These are phyloP conservation scores for Acleris cristana DNA, from an alignment of 2,888 invertebrate species.

Conservation along the genomic window DNA sequence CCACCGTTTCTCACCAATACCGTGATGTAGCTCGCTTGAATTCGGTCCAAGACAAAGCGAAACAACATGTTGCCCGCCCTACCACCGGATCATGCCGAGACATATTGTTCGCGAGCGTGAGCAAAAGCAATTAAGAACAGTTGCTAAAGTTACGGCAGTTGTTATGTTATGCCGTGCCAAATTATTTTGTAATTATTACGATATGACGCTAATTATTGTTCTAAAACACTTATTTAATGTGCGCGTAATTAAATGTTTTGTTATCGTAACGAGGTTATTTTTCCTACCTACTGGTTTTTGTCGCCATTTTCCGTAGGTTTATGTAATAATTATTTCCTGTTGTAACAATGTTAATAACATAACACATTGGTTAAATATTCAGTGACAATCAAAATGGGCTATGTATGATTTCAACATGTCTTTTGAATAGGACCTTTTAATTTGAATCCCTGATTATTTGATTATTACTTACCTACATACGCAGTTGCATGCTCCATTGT, in stretches of 20 bases:
- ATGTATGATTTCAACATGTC: no score
- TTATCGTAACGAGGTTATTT: slow-evolving; percentile 8
- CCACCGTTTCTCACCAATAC: background rate
- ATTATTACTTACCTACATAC: no score
- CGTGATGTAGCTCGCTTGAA: slow-evolving; percentile 4
- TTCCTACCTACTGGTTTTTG: slow-evolving; percentile 2
- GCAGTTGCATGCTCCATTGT: no score
- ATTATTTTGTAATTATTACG: slow-evolving; percentile 39
- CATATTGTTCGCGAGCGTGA: slow-evolving; percentile 64
- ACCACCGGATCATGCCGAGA: slow-evolving; percentile 53
- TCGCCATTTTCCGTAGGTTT: background rate
- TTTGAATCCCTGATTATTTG: no score
- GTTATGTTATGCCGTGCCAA: slow-evolving; percentile 49
- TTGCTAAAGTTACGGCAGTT: slow-evolving; percentile 54
- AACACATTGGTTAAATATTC: background rate
- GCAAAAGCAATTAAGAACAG: slow-evolving; percentile 67
- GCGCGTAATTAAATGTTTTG: slow-evolving; percentile 10
- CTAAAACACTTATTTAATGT: slow-evolving; percentile 14
- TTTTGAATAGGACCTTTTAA: no score
- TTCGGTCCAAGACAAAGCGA: slow-evolving; percentile 12
- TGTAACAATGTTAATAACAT: background rate
- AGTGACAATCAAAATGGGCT: no score
- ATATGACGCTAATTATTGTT: slow-evolving; percentile 30
- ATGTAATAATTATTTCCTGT: background rate
- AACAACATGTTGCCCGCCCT: slow-evolving; percentile 21